Evolutionary conservation across 2,113 vertebrate genomes (phyloP), one percentile per base, ranked within the genome.

Genomic region (Perccottus glenii): DNA sequence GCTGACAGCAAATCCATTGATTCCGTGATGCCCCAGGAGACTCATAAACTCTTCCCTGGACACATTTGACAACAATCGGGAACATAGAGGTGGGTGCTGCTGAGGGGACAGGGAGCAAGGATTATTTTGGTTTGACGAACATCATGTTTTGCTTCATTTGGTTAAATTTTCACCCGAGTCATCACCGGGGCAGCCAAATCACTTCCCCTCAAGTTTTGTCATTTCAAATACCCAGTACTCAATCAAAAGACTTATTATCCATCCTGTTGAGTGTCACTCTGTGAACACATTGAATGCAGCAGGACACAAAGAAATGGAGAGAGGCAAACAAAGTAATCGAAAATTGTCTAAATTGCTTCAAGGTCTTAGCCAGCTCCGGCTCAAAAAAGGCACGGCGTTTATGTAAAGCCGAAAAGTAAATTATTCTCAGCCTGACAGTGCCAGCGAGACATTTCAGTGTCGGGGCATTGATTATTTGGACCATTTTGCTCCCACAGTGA

Each of bases 321-420:
- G 55, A 53, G 16, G 62, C 50, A 74, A 74, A 83, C 66, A 66
- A 79, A 71, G 60, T 64, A 65, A 84, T 83, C 66, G 65, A 12
- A 82, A 81, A 82, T 55, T 60, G 73, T 49, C 57, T 43, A 68
- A 78, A 82, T 74, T 74, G 71, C 77, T 72, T 62, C 44, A 78
- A 82, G 66, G 71, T 75, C 73, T 79, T 36, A 50, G 60, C 12
- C 62, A 50, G 60, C 55, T 58, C 35, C 35, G 0, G 6, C 43
- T 71, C 66, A 77, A 83, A 68, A 84, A 70, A 67, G 81, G 38
- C 15, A 16, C 11, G 4, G 60, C 64, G 66, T 78, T 84, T 71
- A 80, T 80, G 62, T 33, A 78, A 82, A 84, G 60, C 73, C 70
- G 42, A 68, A 27, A 11, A 44, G 11, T n/a, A 64, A 77, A 77